These are phyloP conservation scores for Achlya flavicornis DNA, from an alignment of 2,888 invertebrate genomes.

Conservation along the genomic window DNA sequence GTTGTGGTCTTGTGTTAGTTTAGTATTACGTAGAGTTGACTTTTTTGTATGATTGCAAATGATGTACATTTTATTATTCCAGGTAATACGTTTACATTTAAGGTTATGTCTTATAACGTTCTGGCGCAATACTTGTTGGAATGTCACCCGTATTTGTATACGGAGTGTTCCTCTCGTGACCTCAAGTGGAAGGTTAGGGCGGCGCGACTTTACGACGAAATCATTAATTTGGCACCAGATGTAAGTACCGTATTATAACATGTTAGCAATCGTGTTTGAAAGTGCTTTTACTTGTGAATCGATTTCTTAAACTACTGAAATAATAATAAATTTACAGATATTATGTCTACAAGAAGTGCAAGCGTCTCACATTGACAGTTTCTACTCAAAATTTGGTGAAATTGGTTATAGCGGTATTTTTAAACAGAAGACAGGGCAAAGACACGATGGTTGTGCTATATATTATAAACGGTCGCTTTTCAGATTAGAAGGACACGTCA, in stretches of 20 bases:
- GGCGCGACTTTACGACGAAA: constrained; percentile 73
- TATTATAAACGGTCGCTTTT: constrained; percentile 89
- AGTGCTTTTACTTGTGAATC: no score
- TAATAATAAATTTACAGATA: constrained; percentile 81
- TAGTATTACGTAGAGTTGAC: background rate
- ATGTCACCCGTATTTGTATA: constrained; percentile 89
- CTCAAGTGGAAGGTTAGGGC: constrained; percentile 89
- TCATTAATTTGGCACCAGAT: constrained; percentile 75
- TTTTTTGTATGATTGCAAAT: background rate
- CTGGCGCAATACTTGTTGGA: constrained; percentile 92
- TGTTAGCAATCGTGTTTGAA: no score
- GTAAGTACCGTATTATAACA: constrained; percentile 47
- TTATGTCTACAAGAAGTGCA: constrained; percentile 96
- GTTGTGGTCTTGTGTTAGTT: background rate
- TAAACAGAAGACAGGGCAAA: constrained; percentile 91
- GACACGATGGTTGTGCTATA: constrained; percentile 95
- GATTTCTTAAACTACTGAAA: no score
- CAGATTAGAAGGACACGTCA: constrained; percentile 84
- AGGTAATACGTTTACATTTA: constrained; percentile 82
- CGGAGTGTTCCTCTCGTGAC: constrained; percentile 78
- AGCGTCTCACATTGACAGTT: constrained; percentile 86
- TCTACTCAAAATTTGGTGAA: constrained; percentile 80
- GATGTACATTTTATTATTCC: constrained; percentile 28
- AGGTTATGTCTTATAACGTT: constrained; percentile 93
- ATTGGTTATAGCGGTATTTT: constrained; percentile 90